Evolutionary conservation across 2,113 vertebrate species (phyloP).

Genomic region (Triplophysa siluroides): DNA sequence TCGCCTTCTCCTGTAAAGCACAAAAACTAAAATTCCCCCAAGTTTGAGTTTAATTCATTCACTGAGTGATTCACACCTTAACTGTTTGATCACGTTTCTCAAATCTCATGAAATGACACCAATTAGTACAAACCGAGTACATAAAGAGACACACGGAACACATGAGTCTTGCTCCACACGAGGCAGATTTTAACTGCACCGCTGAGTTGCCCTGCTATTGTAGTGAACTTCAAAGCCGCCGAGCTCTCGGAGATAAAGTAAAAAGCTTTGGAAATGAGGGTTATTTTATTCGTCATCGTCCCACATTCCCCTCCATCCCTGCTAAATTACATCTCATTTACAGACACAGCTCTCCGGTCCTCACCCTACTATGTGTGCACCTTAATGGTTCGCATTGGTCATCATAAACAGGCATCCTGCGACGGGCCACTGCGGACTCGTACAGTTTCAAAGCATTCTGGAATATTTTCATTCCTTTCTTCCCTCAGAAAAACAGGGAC

Average conservation of each 20-base stretch:
- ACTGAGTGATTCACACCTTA: not conserved
- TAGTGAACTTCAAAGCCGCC: slow-evolving; percentile 27
- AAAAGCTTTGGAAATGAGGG: slow-evolving; percentile 24
- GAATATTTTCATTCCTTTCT: slow-evolving; percentile 26
- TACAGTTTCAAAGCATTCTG: slow-evolving; percentile 3
- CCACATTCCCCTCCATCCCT: slow-evolving; percentile 11
- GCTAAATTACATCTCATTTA: slow-evolving; percentile 42
- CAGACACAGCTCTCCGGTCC: slow-evolving; percentile 8
- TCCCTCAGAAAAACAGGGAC: slow-evolving; percentile 22
- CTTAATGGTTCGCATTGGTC: not conserved
- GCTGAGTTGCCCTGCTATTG: slow-evolving; percentile 11
- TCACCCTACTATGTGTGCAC: not conserved
- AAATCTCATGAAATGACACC: slow-evolving; percentile 21
- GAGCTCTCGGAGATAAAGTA: slow-evolving; percentile 25
- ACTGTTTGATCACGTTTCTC: slow-evolving; percentile 29
- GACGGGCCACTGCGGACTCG: not conserved
- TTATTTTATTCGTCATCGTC: slow-evolving; percentile 24
- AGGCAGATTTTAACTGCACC: not conserved
- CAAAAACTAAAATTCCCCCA: not conserved
- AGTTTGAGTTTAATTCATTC: slow-evolving; percentile 7
- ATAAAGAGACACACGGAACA: not conserved
- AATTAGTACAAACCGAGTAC: slow-evolving; percentile 1
- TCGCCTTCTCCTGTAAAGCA: not conserved
- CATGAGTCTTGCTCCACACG: not conserved
- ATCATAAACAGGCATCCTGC: not conserved